Evolutionary conservation across 1,140 invertebrate genomes (phyloP).

Genomic region (Drosophila navojoa): DNA sequence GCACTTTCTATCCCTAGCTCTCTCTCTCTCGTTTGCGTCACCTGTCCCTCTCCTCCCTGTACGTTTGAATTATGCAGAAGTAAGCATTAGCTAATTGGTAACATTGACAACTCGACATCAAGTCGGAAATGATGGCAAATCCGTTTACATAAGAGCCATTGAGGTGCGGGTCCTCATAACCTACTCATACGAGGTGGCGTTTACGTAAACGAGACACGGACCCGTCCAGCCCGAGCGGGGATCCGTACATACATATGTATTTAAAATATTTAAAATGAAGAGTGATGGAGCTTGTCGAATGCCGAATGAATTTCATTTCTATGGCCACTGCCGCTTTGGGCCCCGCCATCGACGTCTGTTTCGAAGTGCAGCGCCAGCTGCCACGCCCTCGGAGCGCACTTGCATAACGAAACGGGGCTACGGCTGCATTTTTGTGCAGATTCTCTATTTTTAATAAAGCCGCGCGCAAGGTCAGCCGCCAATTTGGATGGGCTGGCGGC

Average conservation of each 20-base stretch:
- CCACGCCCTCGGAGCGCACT: not conserved
- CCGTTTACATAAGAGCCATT: not conserved
- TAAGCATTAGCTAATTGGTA: not conserved
- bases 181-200: not conserved
- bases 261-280: constrained; percentile 13
- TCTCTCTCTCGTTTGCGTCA: not conserved
- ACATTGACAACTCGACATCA: not conserved
- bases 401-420: constrained; percentile 23
- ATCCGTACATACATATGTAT: not conserved
- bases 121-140: not conserved
- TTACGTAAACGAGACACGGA: not conserved
- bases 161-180: not conserved
- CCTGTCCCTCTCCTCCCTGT: not conserved
- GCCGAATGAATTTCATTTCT: not conserved
- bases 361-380: constrained; percentile 9
- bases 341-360: constrained; percentile 17
- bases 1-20: not conserved
- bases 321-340: not conserved
- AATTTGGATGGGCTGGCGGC: constrained; percentile 30
- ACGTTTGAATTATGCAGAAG: not conserved
- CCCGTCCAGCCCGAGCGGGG: not conserved
- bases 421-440: constrained; percentile 34
- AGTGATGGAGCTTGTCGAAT: not conserved
- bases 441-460: constrained; percentile 56
- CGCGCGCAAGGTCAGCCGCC: constrained; percentile 41